Percentiles rank a stretch among this genome's conserved stretches.
Evolutionary conservation across 2,888 invertebrate genomes (phyloP).

Genomic region (Hypena proboscidalis): DNA sequence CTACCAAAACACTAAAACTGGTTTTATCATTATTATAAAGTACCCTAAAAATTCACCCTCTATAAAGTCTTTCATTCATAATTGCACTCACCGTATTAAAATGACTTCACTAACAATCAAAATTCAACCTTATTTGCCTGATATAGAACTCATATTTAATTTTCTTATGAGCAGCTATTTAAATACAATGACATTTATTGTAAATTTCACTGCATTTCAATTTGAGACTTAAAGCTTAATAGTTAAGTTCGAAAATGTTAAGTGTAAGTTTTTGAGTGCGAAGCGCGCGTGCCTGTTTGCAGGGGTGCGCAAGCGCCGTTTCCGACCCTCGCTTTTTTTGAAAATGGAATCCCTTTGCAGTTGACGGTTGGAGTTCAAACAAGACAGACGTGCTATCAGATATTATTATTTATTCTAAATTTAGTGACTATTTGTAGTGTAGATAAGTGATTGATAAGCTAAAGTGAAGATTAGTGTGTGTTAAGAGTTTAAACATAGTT

Average conservation of each 20-base stretch:
- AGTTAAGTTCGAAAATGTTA: slow-evolving; percentile 21
- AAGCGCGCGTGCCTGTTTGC: slow-evolving; percentile 70
- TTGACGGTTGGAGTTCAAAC: slow-evolving; percentile 69
- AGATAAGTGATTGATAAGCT: slow-evolving; percentile 1
- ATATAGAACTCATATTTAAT: neutral
- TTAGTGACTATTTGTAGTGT: slow-evolving; percentile 14
- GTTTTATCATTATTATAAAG: slow-evolving; percentile 6
- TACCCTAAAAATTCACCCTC: slow-evolving; percentile 35
- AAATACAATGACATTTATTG: neutral
- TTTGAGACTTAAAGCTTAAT: neutral
- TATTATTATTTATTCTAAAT: slow-evolving; percentile 16
- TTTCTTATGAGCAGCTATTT: neutral
- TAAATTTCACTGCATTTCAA: neutral
- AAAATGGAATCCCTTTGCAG: slow-evolving; percentile 64
- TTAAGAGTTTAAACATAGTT: too few species aligned
- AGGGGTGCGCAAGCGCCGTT: slow-evolving; percentile 79
- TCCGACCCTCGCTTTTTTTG: slow-evolving; percentile 68
- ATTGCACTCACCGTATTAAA: slow-evolving; percentile 54
- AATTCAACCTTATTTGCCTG: slow-evolving; percentile 31
- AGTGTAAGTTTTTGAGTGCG: slow-evolving; percentile 12
- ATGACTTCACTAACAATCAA: slow-evolving; percentile 17
- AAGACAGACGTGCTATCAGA: slow-evolving; percentile 44
- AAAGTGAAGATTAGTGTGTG: neutral
- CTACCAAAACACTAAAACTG: slow-evolving; percentile 4
- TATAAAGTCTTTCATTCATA: slow-evolving; percentile 52